Percentiles rank a stretch among this genome's conserved stretches.
These are phyloP conservation scores for Psittacula cyanocephala DNA, from an alignment of 2,113 vertebrate genomes.

Conservation along the genomic window DNA sequence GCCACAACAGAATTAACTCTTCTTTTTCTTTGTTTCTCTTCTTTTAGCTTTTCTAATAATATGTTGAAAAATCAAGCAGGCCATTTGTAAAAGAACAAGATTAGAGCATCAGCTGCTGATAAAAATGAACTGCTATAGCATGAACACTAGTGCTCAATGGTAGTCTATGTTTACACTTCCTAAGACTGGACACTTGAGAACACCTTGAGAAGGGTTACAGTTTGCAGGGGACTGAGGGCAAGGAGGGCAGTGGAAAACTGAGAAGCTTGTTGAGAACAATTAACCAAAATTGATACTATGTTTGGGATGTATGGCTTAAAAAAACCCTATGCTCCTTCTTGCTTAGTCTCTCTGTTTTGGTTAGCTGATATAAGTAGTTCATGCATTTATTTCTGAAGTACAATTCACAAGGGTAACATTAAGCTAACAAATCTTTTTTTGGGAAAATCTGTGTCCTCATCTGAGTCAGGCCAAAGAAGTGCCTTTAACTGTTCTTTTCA, in stretches of 20 bases:
- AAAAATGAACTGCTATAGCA: not conserved
- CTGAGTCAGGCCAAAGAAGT: not conserved
- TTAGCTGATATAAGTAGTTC: not conserved
- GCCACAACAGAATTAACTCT: not conserved
- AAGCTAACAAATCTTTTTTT: not conserved
- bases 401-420: not conserved
- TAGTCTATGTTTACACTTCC: not conserved
- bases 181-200: not conserved
- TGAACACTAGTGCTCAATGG: not conserved
- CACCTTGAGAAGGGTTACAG: not conserved
- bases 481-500: slow-evolving; percentile 9
- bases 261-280: not conserved
- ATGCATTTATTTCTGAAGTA: not conserved
- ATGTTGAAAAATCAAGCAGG: not conserved
- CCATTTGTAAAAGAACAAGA: not conserved
- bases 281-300: not conserved
- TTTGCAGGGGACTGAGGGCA: not conserved
- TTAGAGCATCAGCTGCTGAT: not conserved
- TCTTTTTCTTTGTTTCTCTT: not conserved
- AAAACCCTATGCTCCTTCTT: not conserved
- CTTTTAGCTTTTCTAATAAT: not conserved
- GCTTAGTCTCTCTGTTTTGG: not conserved
- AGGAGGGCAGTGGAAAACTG: not conserved
- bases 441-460: not conserved
- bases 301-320: not conserved